Evolutionary conservation across 2,797 vertebrate genomes (phyloP).

Genomic region (Smutsia gigantea): DNA sequence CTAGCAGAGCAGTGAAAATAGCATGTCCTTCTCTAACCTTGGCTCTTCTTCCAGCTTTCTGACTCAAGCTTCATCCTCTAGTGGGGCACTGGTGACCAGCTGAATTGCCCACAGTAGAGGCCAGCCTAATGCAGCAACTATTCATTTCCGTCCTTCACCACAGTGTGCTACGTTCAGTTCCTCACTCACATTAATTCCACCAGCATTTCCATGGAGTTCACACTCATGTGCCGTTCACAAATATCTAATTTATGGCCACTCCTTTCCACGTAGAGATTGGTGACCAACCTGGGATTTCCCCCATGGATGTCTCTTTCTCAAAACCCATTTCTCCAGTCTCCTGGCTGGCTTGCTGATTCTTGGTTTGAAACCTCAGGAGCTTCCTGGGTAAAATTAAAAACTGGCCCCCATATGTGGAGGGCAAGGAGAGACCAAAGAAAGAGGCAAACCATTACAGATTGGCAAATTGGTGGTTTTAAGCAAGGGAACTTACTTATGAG

Average conservation of each 20-base stretch:
- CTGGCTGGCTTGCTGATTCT: not conserved
- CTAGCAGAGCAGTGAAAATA: accelerated
- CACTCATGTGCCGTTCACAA: not conserved
- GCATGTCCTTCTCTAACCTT: not conserved
- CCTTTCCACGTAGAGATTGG: not conserved
- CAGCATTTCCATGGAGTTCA: not conserved
- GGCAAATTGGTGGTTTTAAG: not conserved
- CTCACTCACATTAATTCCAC: not conserved
- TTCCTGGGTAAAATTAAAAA: not conserved
- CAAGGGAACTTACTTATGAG: not conserved
- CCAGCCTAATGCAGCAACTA: too few relatives aligned
- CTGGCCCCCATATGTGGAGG: not conserved
- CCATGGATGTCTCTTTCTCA: not conserved
- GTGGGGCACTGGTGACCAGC: too few relatives aligned
- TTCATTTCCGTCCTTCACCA: not conserved
- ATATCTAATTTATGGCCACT: not conserved
- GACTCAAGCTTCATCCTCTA: not conserved
- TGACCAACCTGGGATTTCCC: not conserved
- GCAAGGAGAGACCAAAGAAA: not conserved
- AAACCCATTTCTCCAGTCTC: not conserved
- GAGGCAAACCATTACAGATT: not conserved
- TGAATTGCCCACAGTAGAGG: not conserved
- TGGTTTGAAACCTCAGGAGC: not conserved
- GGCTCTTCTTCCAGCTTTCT: not conserved
- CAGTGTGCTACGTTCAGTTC: not conserved